Evolutionary conservation across 1,140 invertebrate species (phyloP).

Genomic region (Archivesica marissinica): DNA sequence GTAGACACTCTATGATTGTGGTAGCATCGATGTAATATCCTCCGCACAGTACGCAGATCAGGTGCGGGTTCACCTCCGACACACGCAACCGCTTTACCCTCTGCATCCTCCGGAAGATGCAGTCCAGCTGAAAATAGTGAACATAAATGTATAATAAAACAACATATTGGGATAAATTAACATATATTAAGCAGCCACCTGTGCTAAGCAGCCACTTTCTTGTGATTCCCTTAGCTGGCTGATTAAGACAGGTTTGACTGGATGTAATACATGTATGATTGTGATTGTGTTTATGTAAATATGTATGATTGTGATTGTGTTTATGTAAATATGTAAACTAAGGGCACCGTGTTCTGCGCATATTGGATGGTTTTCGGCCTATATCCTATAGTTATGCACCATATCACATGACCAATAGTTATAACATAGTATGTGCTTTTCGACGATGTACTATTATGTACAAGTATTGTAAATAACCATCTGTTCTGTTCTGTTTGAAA

Average conservation of each 20-base stretch:
- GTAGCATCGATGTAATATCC: constrained; percentile 99
- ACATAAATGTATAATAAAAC: neutral
- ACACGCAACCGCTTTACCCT: constrained; percentile 81
- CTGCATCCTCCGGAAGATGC: constrained; percentile 23
- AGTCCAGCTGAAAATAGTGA: constrained; percentile 49
- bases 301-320: too few species aligned
- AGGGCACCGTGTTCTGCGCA: too few species aligned
- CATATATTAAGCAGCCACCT: neutral
- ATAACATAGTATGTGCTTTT: neutral
- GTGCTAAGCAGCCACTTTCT: neutral
- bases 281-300: too few species aligned
- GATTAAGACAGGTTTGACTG: neutral
- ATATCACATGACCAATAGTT: neutral
- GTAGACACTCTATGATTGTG: constrained; percentile 98
- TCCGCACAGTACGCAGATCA: constrained; percentile 97
- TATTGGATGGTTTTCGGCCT: neutral
- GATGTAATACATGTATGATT: neutral
- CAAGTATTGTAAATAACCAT: neutral
- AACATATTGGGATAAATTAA: neutral
- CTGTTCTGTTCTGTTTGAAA: neutral
- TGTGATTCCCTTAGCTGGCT: neutral
- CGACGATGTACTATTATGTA: neutral
- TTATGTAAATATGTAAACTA: too few species aligned
- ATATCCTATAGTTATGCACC: neutral
- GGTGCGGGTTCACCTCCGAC: constrained; percentile 95